Evolutionary conservation across 2,888 invertebrate species (phyloP), one percentile per base, ranked within the genome.

Genomic region (Leucania comma): DNA sequence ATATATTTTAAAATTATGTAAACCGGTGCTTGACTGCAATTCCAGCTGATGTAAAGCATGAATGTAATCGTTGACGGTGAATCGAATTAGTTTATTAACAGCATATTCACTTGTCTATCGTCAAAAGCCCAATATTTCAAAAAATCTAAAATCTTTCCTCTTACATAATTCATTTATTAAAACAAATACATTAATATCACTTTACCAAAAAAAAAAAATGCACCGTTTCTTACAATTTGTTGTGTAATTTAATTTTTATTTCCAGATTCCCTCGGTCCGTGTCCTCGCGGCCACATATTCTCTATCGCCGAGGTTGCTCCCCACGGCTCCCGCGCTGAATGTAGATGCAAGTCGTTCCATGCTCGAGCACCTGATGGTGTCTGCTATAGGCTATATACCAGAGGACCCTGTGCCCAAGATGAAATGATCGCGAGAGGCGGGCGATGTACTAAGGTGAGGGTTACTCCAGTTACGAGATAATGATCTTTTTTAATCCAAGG

Each of bases 371-470:
- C 85, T 0, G 96, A 97, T 72, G 97, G 97, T 0, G 94, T 96
- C 0, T 98, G 98, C 90, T 98, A 98, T 91, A 95, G 98, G 22
- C 96, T 97, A 0, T 98, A 97, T 88, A 98, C 98, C 0, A 96
- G 97, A 77, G 98, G 98, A 0, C 98, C 98, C 0, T 98, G 98
- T 87, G 96, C 93, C 0, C 88, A 93, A 22, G 97, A 97, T 38
- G 96, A 97, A 87, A 98, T 98, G 95, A 96, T 98, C 26, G 91
- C 97, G 0, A 97, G 98, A 82, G 96, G 97, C 0, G 97, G 97
- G 0, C 93, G 96, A 4, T 98, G 98, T 82, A 94, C 90, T 51
- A 95, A 95, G 91, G 95, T 94, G 51, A 72, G 57, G 5, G 2
- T 35, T 17, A 53, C 46, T 20, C 0, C 1, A 14, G 14, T 12